Conservation (phyloP, 2,797 vertebrate genomes). For the Enteromius afrohamiltoni region DNA sequence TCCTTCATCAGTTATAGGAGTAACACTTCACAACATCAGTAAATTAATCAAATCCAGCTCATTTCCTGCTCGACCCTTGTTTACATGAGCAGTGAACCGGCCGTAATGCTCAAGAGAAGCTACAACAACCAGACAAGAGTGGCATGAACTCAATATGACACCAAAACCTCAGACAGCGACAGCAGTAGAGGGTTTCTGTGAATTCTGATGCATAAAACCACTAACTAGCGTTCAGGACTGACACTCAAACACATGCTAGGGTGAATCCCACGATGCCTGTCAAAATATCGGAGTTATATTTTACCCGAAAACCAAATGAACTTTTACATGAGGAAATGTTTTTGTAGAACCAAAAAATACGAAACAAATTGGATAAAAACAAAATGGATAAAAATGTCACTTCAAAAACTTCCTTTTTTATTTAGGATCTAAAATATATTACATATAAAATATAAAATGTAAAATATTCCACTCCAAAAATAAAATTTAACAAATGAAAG, state of each 20-base stretch:
- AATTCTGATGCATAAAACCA: conserved; percentile 6
- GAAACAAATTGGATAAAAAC: not conserved
- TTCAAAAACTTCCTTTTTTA: not conserved
- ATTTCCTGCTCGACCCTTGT: not conserved
- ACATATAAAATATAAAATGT: not conserved
- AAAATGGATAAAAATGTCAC: not conserved
- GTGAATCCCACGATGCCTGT: not conserved
- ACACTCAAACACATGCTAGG: not conserved
- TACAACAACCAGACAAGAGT: conserved; percentile 9
- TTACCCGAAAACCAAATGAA: not conserved
- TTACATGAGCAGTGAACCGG: conserved; percentile 24
- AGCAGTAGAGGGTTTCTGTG: not conserved
- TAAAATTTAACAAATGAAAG: not conserved
- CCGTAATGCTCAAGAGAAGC: conserved; percentile 5
- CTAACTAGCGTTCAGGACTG: conserved; percentile 1
- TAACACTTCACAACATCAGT: conserved; percentile 13
- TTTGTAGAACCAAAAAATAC: not conserved
- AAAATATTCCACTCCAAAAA: not conserved
- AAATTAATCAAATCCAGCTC: conserved; percentile 15
- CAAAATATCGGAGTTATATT: not conserved
- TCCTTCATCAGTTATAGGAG: conserved; percentile 1
- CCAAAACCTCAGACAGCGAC: conserved; percentile 2
- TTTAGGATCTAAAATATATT: not conserved
- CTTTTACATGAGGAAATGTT: not conserved
- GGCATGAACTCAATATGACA: conserved; percentile 2